Evolutionary conservation across 2,888 invertebrate species (phyloP).

Genomic region (Drosophila affinis): DNA sequence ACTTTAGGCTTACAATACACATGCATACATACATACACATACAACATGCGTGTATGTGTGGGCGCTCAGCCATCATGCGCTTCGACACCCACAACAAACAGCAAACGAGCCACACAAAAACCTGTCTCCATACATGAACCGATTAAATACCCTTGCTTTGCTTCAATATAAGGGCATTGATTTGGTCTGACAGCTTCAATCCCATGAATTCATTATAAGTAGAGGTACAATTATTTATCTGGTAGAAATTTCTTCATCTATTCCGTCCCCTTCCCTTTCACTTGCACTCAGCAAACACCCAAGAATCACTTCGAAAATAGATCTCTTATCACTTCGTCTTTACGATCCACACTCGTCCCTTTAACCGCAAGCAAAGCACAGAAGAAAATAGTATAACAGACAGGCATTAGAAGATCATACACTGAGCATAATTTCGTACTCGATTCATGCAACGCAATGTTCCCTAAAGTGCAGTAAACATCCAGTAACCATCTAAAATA

Average conservation of each 20-base stretch:
- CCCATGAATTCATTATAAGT: not conserved
- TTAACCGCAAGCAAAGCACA: not conserved
- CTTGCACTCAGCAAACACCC: too few species aligned
- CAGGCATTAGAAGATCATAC: not conserved
- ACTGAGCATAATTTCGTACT: not conserved
- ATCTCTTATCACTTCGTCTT: too few species aligned
- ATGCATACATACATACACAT: conserved; percentile 18
- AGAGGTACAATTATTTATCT: not conserved
- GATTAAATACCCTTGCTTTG: not conserved
- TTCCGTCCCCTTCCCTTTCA: too few species aligned
- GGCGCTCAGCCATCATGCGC: conserved; percentile 53
- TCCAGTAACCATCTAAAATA: too few species aligned
- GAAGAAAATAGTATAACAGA: not conserved
- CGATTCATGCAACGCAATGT: not conserved
- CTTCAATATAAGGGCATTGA: not conserved
- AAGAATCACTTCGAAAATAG: too few species aligned
- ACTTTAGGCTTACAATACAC: conserved; percentile 50
- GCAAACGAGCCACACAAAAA: conserved; percentile 23
- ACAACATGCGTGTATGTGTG: not conserved
- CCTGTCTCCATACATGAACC: not conserved
- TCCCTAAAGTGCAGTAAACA: too few species aligned
- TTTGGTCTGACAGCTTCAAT: not conserved
- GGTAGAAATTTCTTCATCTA: too few species aligned
- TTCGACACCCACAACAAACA: conserved; percentile 68
- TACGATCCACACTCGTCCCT: too few species aligned